phyloP scores from a whole-genome alignment of 1,140 invertebrate genomes.

The Rhyacophila brunnea region DNA sequence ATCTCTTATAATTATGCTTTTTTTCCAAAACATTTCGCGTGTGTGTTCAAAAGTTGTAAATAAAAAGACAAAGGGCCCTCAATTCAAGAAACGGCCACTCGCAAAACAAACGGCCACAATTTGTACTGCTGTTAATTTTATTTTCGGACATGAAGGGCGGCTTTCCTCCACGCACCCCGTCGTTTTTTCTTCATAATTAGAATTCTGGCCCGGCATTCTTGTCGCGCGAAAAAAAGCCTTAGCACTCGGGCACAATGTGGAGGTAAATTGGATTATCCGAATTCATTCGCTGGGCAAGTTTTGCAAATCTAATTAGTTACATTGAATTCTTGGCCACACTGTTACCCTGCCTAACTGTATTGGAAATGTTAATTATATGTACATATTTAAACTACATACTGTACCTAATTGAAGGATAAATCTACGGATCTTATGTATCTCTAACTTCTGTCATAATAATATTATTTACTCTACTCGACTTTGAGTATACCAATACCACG shows the following conservation, averaged over 20 bases:
- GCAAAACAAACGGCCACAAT: conserved; percentile 5
- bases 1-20: too few species aligned
- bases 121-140: conserved; percentile 26
- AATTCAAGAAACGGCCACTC: conserved; percentile 2
- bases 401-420: too few species aligned
- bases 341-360: not conserved
- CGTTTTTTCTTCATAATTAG: conserved; percentile 33
- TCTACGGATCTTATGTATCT: too few species aligned
- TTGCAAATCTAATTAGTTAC: conserved; percentile 33
- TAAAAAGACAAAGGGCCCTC: conserved; percentile 1
- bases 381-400: too few species aligned
- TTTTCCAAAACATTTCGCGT: too few species aligned
- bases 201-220: conserved; percentile 25
- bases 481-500: too few species aligned
- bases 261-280: conserved; percentile 33
- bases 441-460: too few species aligned
- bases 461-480: too few species aligned
- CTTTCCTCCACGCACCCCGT: conserved; percentile 13
- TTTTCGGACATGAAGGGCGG: conserved; percentile 13
- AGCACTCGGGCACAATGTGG: conserved; percentile 11
- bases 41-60: not conserved
- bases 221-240: conserved; percentile 23
- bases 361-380: too few species aligned
- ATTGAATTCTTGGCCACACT: conserved; percentile 33
- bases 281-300: conserved; percentile 32